phyloP scores from a whole-genome alignment of 2,113 vertebrate genomes.

The Prolemur simus region DNA sequence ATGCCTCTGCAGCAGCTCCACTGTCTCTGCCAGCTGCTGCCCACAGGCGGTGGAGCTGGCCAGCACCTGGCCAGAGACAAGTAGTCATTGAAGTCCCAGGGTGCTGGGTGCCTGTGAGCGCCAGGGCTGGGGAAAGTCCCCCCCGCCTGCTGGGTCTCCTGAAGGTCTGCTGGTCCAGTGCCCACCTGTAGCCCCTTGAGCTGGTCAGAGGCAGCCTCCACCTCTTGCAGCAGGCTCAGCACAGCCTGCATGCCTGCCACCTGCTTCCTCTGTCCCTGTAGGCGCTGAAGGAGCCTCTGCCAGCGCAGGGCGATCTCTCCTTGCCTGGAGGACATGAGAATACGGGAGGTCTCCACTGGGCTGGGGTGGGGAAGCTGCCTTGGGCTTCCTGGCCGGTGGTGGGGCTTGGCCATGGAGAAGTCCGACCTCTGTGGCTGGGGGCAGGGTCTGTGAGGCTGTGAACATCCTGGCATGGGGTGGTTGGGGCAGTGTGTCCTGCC shows the following conservation, averaged over 20 bases:
- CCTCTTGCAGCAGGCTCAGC: conserved; percentile 86
- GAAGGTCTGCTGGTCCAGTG: conserved; percentile 59
- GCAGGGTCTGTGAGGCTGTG: neutral
- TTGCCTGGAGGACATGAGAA: conserved; percentile 78
- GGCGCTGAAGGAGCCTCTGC: conserved; percentile 86
- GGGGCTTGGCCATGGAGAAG: neutral
- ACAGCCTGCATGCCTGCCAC: conserved; percentile 80
- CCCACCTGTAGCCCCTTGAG: conserved; percentile 90
- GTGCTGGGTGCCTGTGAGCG: neutral
- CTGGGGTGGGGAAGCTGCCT: neutral
- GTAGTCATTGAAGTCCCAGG: neutral
- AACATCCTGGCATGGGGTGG: neutral
- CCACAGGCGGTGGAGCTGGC: conserved; percentile 85
- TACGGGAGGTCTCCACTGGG: neutral
- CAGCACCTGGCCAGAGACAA: conserved; percentile 80
- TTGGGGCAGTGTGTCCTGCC: neutral
- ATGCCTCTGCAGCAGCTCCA: conserved; percentile 90
- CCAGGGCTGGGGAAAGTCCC: neutral
- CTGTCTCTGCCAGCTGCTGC: conserved; percentile 88
- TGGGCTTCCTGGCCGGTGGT: neutral
- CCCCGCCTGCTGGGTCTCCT: neutral
- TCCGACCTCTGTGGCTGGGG: neutral
- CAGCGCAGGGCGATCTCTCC: conserved; percentile 85
- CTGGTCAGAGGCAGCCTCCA: conserved; percentile 86
- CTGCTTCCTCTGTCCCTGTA: conserved; percentile 83